Evolutionary conservation across 2,113 vertebrate species (phyloP).

Genomic region (Siniperca chuatsi): DNA sequence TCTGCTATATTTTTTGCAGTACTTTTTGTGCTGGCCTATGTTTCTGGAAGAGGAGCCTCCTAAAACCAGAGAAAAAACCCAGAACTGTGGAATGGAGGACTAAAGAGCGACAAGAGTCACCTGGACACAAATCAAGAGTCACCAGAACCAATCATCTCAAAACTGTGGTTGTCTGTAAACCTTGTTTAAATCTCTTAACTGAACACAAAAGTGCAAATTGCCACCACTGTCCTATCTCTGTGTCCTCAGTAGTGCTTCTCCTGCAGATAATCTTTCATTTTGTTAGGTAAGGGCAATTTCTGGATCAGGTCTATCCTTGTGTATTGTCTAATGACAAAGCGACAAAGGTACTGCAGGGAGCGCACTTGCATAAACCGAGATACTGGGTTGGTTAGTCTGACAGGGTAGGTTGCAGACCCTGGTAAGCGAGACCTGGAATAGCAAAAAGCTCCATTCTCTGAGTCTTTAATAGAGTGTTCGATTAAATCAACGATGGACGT

Average conservation of each 20-base stretch:
- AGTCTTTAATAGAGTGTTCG: conserved; percentile 98
- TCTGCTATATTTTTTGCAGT: conserved; percentile 50
- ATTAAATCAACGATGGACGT: conserved; percentile 98
- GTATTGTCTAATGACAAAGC: conserved; percentile 98
- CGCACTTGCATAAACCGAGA: conserved; percentile 99
- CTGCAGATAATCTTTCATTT: conserved; percentile 99
- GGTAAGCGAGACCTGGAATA: conserved; percentile 98
- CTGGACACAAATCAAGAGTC: conserved; percentile 70
- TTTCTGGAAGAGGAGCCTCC: conserved; percentile 51
- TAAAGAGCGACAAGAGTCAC: conserved; percentile 63
- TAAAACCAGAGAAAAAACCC: conserved; percentile 59
- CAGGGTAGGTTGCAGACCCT: conserved; percentile 96
- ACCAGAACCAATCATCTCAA: conserved; percentile 87
- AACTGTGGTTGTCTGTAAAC: conserved; percentile 92
- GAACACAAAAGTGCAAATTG: conserved; percentile 95
- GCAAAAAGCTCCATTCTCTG: conserved; percentile 98
- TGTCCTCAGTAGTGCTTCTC: conserved; percentile 99
- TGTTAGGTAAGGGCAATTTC: conserved; percentile 99
- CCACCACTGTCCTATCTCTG: conserved; percentile 84
- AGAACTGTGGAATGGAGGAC: conserved; percentile 75
- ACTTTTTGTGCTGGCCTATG: conserved; percentile 56
- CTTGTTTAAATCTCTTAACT: conserved; percentile 87
- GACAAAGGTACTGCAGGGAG: conserved; percentile 98
- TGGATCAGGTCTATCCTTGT: conserved; percentile 99
- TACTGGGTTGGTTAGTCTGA: conserved; percentile 96